These are phyloP conservation scores for Pogonomyrmex barbatus DNA, from an alignment of 1,140 invertebrate species.

Conservation along the genomic window DNA sequence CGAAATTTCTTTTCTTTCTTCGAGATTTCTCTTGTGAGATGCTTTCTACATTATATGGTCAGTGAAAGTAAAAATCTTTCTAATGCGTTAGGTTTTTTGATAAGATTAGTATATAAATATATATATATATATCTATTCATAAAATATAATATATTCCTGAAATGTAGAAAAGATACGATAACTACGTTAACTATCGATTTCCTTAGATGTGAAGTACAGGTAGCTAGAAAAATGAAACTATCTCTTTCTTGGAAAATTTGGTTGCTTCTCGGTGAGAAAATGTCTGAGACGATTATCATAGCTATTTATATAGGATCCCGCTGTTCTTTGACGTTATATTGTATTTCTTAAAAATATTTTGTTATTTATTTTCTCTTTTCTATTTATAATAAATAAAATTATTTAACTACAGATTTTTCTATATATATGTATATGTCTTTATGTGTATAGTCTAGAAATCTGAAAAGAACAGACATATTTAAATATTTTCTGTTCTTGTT, in stretches of 20 bases:
- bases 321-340: not conserved
- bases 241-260: constrained; percentile 11
- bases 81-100: not conserved
- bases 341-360: constrained; percentile 18
- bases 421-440: not conserved
- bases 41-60: no score
- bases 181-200: not conserved
- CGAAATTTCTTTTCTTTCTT: no score
- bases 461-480: not conserved
- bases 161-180: not conserved
- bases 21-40: no score
- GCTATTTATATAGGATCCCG: not conserved
- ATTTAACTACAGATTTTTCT: not conserved
- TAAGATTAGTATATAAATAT: not conserved
- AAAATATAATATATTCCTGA: not conserved
- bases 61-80: not conserved
- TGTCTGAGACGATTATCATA: constrained; percentile 20
- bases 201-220: not conserved
- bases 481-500: not conserved
- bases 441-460: not conserved
- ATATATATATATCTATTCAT: not conserved
- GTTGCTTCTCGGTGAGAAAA: not conserved
- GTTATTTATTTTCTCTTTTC: not conserved
- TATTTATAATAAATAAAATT: not conserved
- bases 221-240: not conserved